These are phyloP conservation scores for Eremobia ochroleuca DNA, from an alignment of 2,888 invertebrate species.

Conservation along the genomic window DNA sequence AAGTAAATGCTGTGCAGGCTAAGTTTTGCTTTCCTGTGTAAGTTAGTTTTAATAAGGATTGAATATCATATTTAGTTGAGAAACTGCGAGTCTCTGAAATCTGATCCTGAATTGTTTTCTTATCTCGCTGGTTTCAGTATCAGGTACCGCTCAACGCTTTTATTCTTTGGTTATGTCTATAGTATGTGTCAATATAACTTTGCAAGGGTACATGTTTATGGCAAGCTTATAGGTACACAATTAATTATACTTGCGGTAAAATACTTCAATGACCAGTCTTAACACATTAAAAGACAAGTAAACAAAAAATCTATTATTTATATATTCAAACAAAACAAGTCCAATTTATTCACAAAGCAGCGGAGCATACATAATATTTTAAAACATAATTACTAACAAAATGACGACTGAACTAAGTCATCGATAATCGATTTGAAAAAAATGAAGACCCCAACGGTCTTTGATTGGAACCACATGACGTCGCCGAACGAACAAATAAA, in stretches of 20 bases:
- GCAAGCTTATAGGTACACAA: background rate
- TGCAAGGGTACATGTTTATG: background rate
- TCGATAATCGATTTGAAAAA: slow-evolving; percentile 77
- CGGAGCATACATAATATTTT: slow-evolving; percentile 27
- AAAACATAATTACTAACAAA: slow-evolving; percentile 46
- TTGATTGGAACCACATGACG: slow-evolving; percentile 91
- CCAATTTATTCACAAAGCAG: slow-evolving; percentile 29
- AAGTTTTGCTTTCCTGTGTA: slow-evolving; percentile 39
- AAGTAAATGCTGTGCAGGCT: slow-evolving; percentile 16
- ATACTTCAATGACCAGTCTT: background rate
- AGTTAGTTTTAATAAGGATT: slow-evolving; percentile 5
- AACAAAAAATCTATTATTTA: slow-evolving; percentile 4
- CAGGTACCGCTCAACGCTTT: background rate
- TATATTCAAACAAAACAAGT: slow-evolving; percentile 13
- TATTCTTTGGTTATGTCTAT: background rate
- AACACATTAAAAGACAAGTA: background rate
- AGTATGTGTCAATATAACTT: background rate
- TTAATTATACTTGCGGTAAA: background rate
- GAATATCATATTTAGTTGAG: slow-evolving; percentile 15
- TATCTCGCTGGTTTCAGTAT: slow-evolving; percentile 16
- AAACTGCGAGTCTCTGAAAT: slow-evolving; percentile 14
- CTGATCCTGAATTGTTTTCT: slow-evolving; percentile 3
- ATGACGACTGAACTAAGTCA: slow-evolving; percentile 64
- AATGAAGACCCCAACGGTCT: slow-evolving; percentile 81
- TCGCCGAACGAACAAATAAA: slow-evolving; percentile 87